phyloP scores from a whole-genome alignment of 2,113 vertebrate genomes.

The Ardeotis arabs region DNA sequence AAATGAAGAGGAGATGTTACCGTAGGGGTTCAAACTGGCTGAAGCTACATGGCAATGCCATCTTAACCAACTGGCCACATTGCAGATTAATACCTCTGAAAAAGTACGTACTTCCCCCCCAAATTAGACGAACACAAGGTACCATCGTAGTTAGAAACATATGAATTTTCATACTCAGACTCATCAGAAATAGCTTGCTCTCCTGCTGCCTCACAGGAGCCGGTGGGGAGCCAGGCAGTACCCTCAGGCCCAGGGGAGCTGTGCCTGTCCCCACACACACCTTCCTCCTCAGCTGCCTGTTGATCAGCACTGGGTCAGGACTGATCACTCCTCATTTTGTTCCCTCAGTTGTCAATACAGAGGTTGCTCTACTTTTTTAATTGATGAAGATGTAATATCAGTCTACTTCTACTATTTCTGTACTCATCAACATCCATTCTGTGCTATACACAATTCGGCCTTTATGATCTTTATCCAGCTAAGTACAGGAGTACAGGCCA shows the following conservation, averaged over 20 bases:
- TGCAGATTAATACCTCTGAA: neutral
- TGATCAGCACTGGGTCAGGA: neutral
- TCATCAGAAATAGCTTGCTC: neutral
- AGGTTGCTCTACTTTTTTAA: neutral
- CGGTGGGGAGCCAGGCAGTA: neutral
- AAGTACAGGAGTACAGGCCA: neutral
- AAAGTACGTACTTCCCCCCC: neutral
- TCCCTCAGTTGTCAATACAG: neutral
- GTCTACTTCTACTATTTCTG: neutral
- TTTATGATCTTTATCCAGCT: neutral
- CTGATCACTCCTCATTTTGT: neutral
- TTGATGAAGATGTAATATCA: neutral
- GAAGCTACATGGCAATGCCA: neutral
- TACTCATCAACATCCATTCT: neutral
- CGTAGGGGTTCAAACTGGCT: neutral
- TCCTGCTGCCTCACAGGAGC: neutral
- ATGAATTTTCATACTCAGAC: neutral
- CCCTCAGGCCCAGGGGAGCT: fast-evolving
- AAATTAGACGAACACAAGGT: neutral
- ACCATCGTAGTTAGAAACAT: neutral
- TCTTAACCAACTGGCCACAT: neutral
- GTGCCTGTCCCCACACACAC: fast-evolving
- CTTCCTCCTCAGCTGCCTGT: neutral
- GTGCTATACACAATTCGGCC: neutral
- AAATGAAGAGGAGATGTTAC: constrained; percentile 25